Percentiles rank a stretch among this genome's conserved stretches.
phyloP scores from a whole-genome alignment of 2,888 invertebrate genomes.

The Seira musarum region DNA sequence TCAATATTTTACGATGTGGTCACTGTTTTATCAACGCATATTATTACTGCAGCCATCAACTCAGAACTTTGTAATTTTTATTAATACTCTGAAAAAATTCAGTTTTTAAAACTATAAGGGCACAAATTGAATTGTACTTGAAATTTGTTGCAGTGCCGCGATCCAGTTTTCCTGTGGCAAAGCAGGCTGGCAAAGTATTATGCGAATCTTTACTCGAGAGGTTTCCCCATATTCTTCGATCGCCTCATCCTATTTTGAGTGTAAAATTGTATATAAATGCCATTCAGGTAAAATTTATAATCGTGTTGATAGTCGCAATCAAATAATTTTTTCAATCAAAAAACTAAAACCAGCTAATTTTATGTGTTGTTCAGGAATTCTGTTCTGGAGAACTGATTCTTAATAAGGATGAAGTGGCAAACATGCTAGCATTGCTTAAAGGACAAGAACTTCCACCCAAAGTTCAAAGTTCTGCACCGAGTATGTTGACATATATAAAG shows the following conservation, averaged over 20 bases:
- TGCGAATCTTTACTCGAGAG: slow-evolving; percentile 65
- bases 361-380: slow-evolving; percentile 63
- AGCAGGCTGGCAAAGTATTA: slow-evolving; percentile 65
- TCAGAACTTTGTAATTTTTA: slow-evolving; percentile 62
- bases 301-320: neutral
- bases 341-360: neutral
- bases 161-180: slow-evolving; percentile 66
- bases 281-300: slow-evolving; percentile 61
- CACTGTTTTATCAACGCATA: slow-evolving; percentile 65
- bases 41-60: slow-evolving; percentile 63
- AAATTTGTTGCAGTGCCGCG: slow-evolving; percentile 61
- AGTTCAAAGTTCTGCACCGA: slow-evolving; percentile 66
- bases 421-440: slow-evolving; percentile 66
- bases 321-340: slow-evolving; percentile 7
- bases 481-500: slow-evolving; percentile 47
- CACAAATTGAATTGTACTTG: too few relatives aligned
- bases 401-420: slow-evolving; percentile 65
- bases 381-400: slow-evolving; percentile 65
- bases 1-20: slow-evolving; percentile 68
- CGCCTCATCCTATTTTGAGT: slow-evolving; percentile 65
- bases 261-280: slow-evolving; percentile 66
- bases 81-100: neutral
- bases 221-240: slow-evolving; percentile 61
- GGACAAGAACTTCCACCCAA: slow-evolving; percentile 66
- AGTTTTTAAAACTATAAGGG: slow-evolving; percentile 16